Evolutionary conservation across 2,113 vertebrate species (phyloP).

Genomic region (Tragelaphus strepsiceros): DNA sequence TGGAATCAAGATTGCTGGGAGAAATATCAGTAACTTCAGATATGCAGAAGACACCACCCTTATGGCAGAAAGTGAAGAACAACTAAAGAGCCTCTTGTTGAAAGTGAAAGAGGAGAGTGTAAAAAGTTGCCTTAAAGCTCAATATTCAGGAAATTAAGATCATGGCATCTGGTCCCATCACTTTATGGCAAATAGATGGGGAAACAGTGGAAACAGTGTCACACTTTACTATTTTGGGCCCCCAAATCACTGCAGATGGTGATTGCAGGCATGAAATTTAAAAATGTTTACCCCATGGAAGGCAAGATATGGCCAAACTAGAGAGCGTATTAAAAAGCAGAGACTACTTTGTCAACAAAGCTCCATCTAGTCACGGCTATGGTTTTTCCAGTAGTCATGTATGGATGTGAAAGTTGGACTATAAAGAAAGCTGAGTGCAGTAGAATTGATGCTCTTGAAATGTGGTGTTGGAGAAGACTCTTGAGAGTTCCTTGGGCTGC

Average conservation of each 20-base stretch:
- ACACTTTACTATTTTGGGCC: fast-evolving
- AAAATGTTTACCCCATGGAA: not conserved
- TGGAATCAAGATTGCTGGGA: not conserved
- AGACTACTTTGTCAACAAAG: not conserved
- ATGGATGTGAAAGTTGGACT: not conserved
- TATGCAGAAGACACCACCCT: not conserved
- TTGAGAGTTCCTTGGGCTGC: not conserved
- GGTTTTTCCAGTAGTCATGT: not conserved
- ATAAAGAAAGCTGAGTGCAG: not conserved
- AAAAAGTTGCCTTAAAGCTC: not conserved
- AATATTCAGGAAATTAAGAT: not conserved
- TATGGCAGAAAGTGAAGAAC: not conserved
- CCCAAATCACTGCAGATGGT: not conserved
- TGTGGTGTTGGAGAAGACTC: not conserved
- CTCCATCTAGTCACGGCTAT: not conserved
- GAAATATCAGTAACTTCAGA: not conserved
- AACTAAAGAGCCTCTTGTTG: not conserved
- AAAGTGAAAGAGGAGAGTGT: not conserved
- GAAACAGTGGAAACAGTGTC: not conserved
- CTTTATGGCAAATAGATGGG: not conserved
- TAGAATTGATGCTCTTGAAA: not conserved
- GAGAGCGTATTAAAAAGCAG: not conserved
- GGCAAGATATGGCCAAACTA: not conserved
- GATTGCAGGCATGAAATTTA: not conserved
- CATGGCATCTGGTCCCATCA: not conserved